These are phyloP conservation scores for Trematomus bernacchii DNA, from an alignment of 2,797 vertebrate genomes.

Conservation along the genomic window DNA sequence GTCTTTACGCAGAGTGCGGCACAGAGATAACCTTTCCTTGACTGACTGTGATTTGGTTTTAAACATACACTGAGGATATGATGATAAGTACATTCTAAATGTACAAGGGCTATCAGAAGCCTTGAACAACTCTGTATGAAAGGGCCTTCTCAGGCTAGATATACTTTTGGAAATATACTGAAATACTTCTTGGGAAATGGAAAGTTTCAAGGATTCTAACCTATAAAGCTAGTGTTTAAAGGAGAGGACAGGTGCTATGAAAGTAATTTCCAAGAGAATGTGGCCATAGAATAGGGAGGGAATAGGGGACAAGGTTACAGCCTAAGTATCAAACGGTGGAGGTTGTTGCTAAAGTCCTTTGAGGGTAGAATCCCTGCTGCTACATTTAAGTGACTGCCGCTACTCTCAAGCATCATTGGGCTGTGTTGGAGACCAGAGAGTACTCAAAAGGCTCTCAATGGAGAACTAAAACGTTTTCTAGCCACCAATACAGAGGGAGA, in stretches of 20 bases:
- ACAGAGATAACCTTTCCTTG: not conserved
- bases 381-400: constrained; percentile 29
- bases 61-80: not conserved
- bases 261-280: constrained; percentile 16
- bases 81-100: not conserved
- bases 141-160: not conserved
- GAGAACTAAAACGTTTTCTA: constrained; percentile 32
- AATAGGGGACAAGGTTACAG: constrained; percentile 22
- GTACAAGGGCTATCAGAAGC: not conserved
- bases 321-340: constrained; percentile 24
- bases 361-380: constrained; percentile 18
- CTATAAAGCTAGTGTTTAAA: not conserved
- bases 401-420: constrained; percentile 16
- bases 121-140: not conserved
- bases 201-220: constrained; percentile 1
- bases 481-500: constrained; percentile 8
- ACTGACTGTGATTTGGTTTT: not conserved
- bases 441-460: constrained; percentile 8
- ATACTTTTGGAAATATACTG: not conserved
- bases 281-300: constrained; percentile 6
- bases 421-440: constrained; percentile 17
- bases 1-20: not conserved
- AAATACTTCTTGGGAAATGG: not conserved
- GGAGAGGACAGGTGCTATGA: not conserved
- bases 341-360: constrained; percentile 18